A percentile compares a stretch with the other conserved stretches of the same genome.
Evolutionary conservation across 1,140 invertebrate species (phyloP).

Genomic region (Homarus americanus): DNA sequence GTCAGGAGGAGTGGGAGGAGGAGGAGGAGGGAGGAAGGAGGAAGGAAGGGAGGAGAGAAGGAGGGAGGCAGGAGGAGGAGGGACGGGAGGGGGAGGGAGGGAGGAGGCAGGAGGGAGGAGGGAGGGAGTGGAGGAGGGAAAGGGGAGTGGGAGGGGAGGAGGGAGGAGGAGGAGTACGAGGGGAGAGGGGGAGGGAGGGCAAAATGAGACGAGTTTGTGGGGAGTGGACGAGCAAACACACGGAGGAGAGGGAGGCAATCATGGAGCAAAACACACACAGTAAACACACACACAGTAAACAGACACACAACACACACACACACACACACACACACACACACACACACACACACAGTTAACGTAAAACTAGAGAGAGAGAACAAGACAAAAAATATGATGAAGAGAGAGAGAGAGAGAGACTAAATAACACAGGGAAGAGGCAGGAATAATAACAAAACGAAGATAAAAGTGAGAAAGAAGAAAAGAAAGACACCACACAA

Average conservation of each 20-base stretch:
- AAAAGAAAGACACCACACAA: neutral
- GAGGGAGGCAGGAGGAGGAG: neutral
- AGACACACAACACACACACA: neutral
- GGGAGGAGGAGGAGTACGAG: neutral
- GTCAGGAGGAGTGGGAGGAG: neutral
- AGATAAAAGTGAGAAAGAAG: neutral
- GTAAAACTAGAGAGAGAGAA: neutral
- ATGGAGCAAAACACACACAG: neutral
- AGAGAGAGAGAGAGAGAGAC: neutral
- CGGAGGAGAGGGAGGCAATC: neutral
- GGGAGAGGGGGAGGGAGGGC: neutral
- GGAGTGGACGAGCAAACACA: neutral
- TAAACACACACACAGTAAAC: neutral
- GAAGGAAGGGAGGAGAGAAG: neutral
- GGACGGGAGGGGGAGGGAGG: neutral
- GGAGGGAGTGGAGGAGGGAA: neutral
- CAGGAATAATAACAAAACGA: no score
- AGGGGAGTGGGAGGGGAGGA: neutral
- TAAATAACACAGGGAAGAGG: no score
- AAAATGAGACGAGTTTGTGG: neutral
- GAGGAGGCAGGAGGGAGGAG: neutral
- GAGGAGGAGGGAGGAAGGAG: neutral
- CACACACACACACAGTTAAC: neutral
- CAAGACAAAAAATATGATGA: neutral
- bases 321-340: slow-evolving; percentile 9